Evolutionary conservation across 2,888 invertebrate species (phyloP).

Genomic region (Strigamia transsilvanica): DNA sequence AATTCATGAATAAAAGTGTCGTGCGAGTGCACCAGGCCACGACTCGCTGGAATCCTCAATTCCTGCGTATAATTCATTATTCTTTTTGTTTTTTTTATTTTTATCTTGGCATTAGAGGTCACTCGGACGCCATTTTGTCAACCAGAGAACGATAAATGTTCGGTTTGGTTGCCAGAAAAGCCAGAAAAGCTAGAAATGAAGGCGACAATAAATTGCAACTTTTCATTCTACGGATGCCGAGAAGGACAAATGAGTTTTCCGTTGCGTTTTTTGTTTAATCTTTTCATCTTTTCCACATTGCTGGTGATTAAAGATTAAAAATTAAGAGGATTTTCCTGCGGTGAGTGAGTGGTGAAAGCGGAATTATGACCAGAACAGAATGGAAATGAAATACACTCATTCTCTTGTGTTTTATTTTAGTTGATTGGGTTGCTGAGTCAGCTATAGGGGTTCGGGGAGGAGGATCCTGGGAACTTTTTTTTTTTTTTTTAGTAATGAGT

Average conservation of each 20-base stretch:
- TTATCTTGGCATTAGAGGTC: neutral
- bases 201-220: neutral
- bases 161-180: neutral
- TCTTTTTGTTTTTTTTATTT: neutral
- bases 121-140: constrained; percentile 22
- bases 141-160: neutral
- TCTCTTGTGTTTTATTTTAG: neutral
- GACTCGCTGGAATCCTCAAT: neutral
- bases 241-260: neutral
- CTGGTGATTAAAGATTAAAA: neutral
- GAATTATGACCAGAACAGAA: neutral
- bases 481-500: neutral
- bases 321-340: neutral
- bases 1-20: constrained; percentile 21
- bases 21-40: neutral
- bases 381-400: neutral
- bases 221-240: neutral
- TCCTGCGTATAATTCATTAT: neutral
- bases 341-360: neutral
- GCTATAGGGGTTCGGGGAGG: neutral
- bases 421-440: neutral
- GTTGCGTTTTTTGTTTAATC: neutral
- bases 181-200: neutral
- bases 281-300: neutral
- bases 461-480: neutral